Percentiles rank a stretch among this genome's conserved stretches.
phyloP scores from a whole-genome alignment of 1,140 invertebrate genomes.

The Drosophila aff. region DNA sequence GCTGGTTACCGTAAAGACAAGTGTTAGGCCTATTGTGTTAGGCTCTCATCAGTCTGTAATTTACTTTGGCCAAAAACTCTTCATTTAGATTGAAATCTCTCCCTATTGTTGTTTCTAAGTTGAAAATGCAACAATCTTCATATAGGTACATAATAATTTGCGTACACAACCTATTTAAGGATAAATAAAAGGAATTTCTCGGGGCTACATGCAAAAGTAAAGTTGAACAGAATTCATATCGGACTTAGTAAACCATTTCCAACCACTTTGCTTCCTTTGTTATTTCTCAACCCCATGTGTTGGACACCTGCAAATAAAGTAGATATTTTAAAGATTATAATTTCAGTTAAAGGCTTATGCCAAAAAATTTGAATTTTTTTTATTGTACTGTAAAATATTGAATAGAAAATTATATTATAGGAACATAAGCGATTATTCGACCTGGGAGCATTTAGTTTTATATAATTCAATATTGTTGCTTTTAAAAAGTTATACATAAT shows the following conservation, averaged over 20 bases:
- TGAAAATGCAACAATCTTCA: background rate
- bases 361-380: background rate
- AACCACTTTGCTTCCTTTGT: background rate
- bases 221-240: background rate
- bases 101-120: background rate
- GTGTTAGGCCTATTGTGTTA: background rate
- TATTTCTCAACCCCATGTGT: too few species aligned
- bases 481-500: background rate
- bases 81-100: constrained; percentile 16
- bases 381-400: background rate
- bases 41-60: background rate
- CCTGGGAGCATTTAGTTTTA: background rate
- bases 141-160: background rate
- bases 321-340: background rate
- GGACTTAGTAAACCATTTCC: background rate
- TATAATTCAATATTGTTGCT: background rate
- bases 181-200: background rate
- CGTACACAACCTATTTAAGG: background rate
- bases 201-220: background rate
- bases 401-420: background rate
- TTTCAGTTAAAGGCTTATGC: too few species aligned
- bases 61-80: background rate
- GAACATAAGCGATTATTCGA: too few species aligned
- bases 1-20: background rate
- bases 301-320: background rate